Evolutionary conservation across 1,140 invertebrate species (phyloP), one percentile per base, ranked within the genome.

Genomic region (Muscidifurax raptorellus): DNA sequence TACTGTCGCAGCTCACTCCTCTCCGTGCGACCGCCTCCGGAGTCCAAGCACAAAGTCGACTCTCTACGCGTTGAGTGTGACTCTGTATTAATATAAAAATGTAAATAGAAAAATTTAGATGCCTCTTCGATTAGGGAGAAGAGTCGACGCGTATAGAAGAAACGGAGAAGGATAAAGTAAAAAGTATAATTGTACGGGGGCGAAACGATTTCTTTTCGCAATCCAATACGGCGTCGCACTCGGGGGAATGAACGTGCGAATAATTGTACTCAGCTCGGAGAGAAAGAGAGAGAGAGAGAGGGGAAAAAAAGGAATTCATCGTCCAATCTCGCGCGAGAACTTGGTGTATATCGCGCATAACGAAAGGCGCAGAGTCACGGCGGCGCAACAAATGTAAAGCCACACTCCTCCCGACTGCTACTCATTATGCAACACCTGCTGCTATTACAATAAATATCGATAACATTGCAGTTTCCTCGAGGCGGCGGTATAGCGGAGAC

Each of bases 361-460:
- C 27, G 12, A 74, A 74, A 67, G 72, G 64, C n/a, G 75, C 36
- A 52, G 59, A 75, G 64, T 78, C 22, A 71, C 64, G 22, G 52
- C 52, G 52, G 59, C 36, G 15, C 59, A 25, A 36, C 59, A 13
- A 83, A 44, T 47, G 40, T 77, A 74, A 76, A 82, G 36, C 36
- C 74, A 40, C 74, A 82, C 80, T 76, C 32, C n/a, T 66, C 59
- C 18, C 64, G 59, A 47, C n/a, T 74, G 22, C 40, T 75, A 74
- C 52, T 67, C 28, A 74, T 84, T 84, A 66, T 44, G 76, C 76
- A 84, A 84, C 82, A 44, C 13, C 67, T n/a, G n/a, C 67, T 66
- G 67, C 76, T 80, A 74, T 66, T 64, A 40, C 47, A 52, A 52
- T 71, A 77, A 71, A 84, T 84, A 84, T 80, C 82, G 76, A 74